Base-by-base conservation (phyloP, 2,888 invertebrate species). In the Rhagium mordax region DNA sequence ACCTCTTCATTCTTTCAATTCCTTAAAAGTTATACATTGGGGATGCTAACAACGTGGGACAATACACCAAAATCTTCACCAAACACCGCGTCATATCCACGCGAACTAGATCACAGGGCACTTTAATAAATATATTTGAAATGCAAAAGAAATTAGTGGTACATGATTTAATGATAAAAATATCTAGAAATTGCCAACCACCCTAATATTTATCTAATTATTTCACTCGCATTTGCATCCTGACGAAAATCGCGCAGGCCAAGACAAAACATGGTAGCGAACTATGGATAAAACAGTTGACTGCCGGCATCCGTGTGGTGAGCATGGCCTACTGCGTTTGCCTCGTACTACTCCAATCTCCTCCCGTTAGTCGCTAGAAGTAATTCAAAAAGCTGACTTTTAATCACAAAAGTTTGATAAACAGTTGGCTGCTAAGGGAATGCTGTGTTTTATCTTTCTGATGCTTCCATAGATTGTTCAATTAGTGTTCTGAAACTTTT, bases 221-320 rank as follows among this genome's bases (percentile, higher is more conserved):
- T 68, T 68, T 53, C 60, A 51, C 41, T 20, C 49, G 33, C 10
- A 59, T 70, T 70, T 60, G 41, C 20, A 65, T 65, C 64, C 53
- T 65, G 65, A 55, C 70, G 27, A 64, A 72, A 68, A 72, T 68
- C 72, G 77, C 77, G 77, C 77, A 77, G 74, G 71, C 59, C 70
- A 66, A 59, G 65, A 64, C 65, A 74, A 76, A 71, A 75, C 77
- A 75, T 74, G 72, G 75, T 69, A 75, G 76, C 75, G 74, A 73
- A 68, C 74, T 72, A 78, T 76, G 76, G 75, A 73, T 70, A 75
- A 77, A 80, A 78, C 79, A 81, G 81, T 81, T 76, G 76, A 80
- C 79, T 78, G 76, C 70, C 79, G 81, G 80, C 78, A 74, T 74
- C 76, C 81, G 79, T 71, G 72, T 77, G 64, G 78, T 59, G 77